Evolutionary conservation across 2,888 invertebrate species (phyloP), one percentile per base, ranked within the genome.

Genomic region (Aleiodes alternator): DNA sequence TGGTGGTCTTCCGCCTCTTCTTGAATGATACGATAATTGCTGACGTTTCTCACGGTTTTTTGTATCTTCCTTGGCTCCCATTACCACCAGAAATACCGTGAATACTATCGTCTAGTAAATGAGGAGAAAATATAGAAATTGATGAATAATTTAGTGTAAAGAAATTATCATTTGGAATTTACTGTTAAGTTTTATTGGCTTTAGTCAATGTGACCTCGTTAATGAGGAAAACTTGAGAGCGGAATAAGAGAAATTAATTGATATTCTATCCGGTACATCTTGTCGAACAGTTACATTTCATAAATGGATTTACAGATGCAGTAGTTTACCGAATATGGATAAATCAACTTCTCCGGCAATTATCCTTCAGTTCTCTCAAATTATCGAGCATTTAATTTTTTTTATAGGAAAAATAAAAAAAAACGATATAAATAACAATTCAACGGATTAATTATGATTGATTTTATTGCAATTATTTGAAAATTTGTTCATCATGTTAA

Each of bases 1-100:
- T 4, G 95, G 94, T 72, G 93, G 87, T n/a, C 87, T 84, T 16
- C 81, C 85, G 9, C 81, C 84, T 68, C 87, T 84, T 57, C 88
- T 80, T 0, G 85, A 78, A 72, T 84, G 84, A 73, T 82, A 86
- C 0, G 83, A 77, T n/a, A 86, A 77, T 70, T 89, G 89, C 61
- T 82, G 82, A 48, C 88, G 80, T 79, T 89, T 89, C 53, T 83
- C 86, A 4, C 89, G 88, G 16, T 64, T 80, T 64, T 73, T 82
- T 76, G 72, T 75, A 48, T 79, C 61, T 43, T 85, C 87, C 72
- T 88, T 85, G 76, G 85, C 85, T 73, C 84, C 85, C 11, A 79
- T n/a, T 29, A 76, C 79, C 69, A 82, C 75, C 72, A 84, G 64
- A 11, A 82, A 73, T 80, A 79, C 77, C 75, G 78, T 79, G 50